These are phyloP conservation scores for Scolopax bukidnonensis DNA, from an alignment of 2,797 vertebrate species.

Conservation along the genomic window DNA sequence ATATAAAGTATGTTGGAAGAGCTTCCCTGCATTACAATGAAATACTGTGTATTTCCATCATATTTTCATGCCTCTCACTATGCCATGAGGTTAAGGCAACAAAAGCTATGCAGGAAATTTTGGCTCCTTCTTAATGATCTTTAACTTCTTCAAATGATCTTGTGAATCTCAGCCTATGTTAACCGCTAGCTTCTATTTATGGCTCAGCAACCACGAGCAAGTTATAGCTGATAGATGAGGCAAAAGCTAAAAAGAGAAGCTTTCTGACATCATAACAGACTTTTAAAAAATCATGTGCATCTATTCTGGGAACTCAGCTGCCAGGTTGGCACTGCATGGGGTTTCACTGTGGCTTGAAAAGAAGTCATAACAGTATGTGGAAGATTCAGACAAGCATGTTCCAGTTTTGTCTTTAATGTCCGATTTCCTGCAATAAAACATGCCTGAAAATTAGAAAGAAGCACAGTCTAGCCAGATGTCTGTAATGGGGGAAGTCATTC, in stretches of 20 bases:
- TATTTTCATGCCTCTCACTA: neutral
- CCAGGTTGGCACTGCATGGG: constrained; percentile 10
- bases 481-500: neutral
- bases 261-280: constrained; percentile 52
- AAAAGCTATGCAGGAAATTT: neutral
- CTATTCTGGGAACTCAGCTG: constrained; percentile 56
- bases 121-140: neutral
- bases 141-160: constrained; percentile 7
- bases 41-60: neutral
- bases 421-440: neutral
- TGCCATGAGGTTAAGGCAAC: neutral
- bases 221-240: constrained; percentile 52
- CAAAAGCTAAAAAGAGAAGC: constrained; percentile 60
- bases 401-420: neutral
- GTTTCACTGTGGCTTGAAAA: neutral
- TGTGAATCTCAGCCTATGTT: neutral
- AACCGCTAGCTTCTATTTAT: constrained; percentile 33
- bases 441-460: neutral
- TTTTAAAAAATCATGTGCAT: neutral
- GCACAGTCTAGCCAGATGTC: neutral
- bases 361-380: neutral
- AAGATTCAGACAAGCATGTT: neutral
- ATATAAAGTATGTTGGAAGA: neutral
- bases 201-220: neutral
- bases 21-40: neutral